Conservation (phyloP, 2,797 vertebrate species). For the Lithobates pipiens region DNA sequence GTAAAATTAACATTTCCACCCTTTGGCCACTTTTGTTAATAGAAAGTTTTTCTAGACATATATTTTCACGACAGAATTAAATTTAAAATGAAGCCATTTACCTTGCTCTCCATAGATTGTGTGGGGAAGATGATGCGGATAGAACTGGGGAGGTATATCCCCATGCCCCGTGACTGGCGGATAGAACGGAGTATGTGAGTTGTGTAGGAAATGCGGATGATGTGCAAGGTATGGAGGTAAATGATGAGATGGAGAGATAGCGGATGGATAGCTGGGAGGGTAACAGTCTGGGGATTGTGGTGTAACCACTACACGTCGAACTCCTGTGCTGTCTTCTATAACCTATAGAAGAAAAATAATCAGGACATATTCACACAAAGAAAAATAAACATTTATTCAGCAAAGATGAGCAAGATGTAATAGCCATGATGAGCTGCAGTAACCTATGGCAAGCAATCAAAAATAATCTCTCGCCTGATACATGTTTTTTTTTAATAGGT, state of each 20-base stretch:
- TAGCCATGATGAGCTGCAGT: no score
- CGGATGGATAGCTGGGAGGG: constrained; percentile 92
- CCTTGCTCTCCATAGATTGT: constrained; percentile 93
- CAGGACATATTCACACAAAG: background rate
- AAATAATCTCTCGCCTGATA: no score
- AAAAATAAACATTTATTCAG: no score
- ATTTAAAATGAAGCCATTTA: constrained; percentile 61
- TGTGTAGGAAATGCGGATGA: constrained; percentile 93
- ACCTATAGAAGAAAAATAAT: constrained; percentile 78
- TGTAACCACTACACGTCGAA: constrained; percentile 94
- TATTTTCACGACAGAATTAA: no score
- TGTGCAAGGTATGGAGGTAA: constrained; percentile 90
- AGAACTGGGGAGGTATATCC: constrained; percentile 91
- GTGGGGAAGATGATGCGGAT: constrained; percentile 92
- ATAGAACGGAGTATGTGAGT: constrained; percentile 92
- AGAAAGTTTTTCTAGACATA: no score
- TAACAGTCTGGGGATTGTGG: constrained; percentile 97
- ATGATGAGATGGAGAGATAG: constrained; percentile 94
- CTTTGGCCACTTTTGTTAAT: no score
- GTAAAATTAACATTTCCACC: no score
- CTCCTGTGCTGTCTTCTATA: constrained; percentile 94
- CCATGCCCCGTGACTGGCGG: constrained; percentile 91
- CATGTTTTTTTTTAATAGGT: no score
- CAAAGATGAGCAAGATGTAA: no score
- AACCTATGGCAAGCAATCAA: no score